A percentile compares a stretch with the other conserved stretches of the same genome.
Conservation (phyloP, 2,113 vertebrate genomes). For the Macquaria australasica region DNA sequence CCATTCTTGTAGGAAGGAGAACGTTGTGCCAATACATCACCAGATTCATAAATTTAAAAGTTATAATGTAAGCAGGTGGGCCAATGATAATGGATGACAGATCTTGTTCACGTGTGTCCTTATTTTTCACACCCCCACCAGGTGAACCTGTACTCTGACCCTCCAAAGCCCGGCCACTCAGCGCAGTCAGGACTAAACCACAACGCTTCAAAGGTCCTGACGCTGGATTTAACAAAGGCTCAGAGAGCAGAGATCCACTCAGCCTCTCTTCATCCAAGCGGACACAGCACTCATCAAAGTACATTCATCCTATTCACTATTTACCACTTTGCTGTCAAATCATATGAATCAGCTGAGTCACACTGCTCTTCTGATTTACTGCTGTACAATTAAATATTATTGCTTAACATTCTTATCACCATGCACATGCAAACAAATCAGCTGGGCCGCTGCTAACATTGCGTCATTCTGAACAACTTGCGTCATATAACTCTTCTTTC, state of each 20-base stretch:
- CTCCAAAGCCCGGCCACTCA: conserved; percentile 78
- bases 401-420: background rate
- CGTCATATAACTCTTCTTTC: background rate
- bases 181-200: conserved; percentile 68
- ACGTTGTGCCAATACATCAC: background rate
- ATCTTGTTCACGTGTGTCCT: background rate
- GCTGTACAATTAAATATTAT: background rate
- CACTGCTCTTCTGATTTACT: background rate
- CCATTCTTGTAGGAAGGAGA: background rate
- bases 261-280: background rate
- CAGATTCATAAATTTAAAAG: background rate
- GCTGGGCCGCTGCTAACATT: background rate
- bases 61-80: background rate
- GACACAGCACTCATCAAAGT: conserved; percentile 61
- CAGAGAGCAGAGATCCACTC: conserved; percentile 73
- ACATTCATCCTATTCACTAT: background rate
- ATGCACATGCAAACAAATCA: background rate
- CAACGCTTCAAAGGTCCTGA: conserved; percentile 80
- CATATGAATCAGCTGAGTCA: background rate
- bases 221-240: conserved; percentile 86
- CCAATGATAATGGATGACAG: background rate
- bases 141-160: conserved; percentile 90
- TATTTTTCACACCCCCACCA: conserved; percentile 57
- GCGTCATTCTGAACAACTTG: background rate
- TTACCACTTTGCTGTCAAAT: background rate